These are phyloP conservation scores for Pteria penguin DNA, from an alignment of 2,888 invertebrate genomes.

Conservation along the genomic window DNA sequence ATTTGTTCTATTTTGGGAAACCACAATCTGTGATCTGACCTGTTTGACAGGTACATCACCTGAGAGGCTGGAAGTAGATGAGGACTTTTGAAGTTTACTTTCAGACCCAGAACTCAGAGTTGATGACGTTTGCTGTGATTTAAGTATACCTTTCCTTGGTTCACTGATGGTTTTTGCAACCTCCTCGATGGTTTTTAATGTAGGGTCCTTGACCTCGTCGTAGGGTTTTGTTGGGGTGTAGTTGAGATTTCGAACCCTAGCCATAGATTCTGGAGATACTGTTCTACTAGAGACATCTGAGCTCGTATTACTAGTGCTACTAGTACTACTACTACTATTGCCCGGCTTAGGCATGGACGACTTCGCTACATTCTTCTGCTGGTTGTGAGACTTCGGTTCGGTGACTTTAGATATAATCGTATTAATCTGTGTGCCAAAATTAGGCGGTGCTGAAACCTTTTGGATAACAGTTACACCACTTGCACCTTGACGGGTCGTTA, in stretches of 20 bases:
- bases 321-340: conserved; percentile 9
- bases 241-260: conserved; percentile 64
- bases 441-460: conserved; percentile 41
- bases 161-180: conserved; percentile 25
- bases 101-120: conserved; percentile 22
- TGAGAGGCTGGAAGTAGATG: not conserved
- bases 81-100: not conserved
- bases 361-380: conserved; percentile 25
- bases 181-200: not conserved
- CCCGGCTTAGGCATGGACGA: conserved; percentile 61
- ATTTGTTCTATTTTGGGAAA: conserved; percentile 45
- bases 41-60: not conserved
- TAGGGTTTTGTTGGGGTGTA: conserved; percentile 72
- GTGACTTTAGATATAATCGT: conserved; percentile 38
- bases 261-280: conserved; percentile 46
- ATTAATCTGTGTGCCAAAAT: conserved; percentile 41
- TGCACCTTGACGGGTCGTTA: conserved; percentile 17
- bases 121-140: conserved; percentile 52
- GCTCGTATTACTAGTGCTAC: not conserved
- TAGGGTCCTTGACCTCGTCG: conserved; percentile 58
- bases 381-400: conserved; percentile 8
- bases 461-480: conserved; percentile 42
- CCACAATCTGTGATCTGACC: not conserved
- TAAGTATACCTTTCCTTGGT: conserved; percentile 45
- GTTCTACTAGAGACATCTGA: conserved; percentile 21